phyloP scores from a whole-genome alignment of 2,888 invertebrate genomes.

The Caenorhabditis japonica region DNA sequence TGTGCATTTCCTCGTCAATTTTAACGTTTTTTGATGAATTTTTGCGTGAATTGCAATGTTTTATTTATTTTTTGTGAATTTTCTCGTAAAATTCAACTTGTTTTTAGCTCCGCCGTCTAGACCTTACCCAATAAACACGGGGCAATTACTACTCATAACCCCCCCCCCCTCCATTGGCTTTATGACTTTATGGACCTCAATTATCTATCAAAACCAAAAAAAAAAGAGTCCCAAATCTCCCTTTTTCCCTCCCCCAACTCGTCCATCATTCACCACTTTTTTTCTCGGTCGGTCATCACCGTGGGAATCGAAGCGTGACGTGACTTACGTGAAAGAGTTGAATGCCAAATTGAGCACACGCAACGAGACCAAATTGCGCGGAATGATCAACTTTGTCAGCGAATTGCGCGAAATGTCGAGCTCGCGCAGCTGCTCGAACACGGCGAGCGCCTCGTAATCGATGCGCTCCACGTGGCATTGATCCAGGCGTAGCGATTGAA shows the following conservation, averaged over 20 bases:
- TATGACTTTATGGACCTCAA: too few relatives aligned
- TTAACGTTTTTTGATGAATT: too few relatives aligned
- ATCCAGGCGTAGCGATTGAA: slow-evolving; percentile 55
- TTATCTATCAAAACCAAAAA: too few relatives aligned
- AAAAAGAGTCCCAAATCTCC: neutral
- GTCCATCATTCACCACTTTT: neutral
- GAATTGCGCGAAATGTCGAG: slow-evolving; percentile 44
- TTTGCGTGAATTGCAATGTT: too few relatives aligned
- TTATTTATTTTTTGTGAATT: too few relatives aligned
- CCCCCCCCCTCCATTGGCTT: too few relatives aligned
- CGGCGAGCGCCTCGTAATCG: slow-evolving; percentile 47
- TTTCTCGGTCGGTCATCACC: slow-evolving; percentile 22
- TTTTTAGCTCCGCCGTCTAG: too few relatives aligned
- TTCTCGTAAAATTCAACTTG: too few relatives aligned
- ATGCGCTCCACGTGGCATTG: slow-evolving; percentile 52
- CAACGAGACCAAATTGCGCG: slow-evolving; percentile 40
- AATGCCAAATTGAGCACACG: slow-evolving; percentile 48
- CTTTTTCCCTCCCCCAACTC: neutral
- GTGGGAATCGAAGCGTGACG: slow-evolving; percentile 44
- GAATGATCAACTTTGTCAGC: slow-evolving; percentile 42
- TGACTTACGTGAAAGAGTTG: slow-evolving; percentile 47
- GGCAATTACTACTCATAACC: too few relatives aligned
- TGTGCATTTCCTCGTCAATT: too few relatives aligned
- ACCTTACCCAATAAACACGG: too few relatives aligned
- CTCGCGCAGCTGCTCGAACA: slow-evolving; percentile 52